A percentile compares a stretch with the other conserved stretches of the same genome.
Conservation (phyloP, 2,888 invertebrate species). For the Lithophane semibrunnea region DNA sequence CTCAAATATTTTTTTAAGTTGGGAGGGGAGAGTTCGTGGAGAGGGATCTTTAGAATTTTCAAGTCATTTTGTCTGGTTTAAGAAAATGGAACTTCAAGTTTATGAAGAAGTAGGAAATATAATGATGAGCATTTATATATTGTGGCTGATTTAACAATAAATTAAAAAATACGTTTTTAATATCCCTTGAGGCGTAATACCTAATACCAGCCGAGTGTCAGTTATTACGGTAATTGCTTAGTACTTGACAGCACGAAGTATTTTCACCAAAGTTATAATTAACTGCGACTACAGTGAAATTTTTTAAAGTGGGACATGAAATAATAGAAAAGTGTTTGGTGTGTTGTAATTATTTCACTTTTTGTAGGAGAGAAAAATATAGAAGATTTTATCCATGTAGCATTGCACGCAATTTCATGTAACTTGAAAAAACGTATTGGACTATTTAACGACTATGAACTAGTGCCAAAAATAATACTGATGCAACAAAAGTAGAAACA, state of each 20-base stretch:
- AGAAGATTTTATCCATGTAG: neutral
- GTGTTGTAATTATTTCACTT: conserved; percentile 9
- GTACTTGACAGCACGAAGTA: conserved; percentile 44
- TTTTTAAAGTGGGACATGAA: conserved; percentile 20
- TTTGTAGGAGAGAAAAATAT: neutral
- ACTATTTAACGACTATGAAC: neutral
- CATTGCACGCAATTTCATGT: neutral
- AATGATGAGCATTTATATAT: conserved; percentile 1
- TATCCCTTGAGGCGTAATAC: conserved; percentile 41
- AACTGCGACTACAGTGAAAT: conserved; percentile 17
- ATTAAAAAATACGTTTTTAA: conserved; percentile 10
- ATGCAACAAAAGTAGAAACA: neutral
- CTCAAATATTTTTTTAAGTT: conserved; percentile 50
- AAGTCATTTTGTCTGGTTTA: conserved; percentile 20
- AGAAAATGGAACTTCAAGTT: conserved; percentile 13
- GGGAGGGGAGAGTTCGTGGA: conserved; percentile 1
- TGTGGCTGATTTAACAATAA: conserved; percentile 23
- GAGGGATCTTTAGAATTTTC: conserved; percentile 5
- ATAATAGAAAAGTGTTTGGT: conserved; percentile 15
- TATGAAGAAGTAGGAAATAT: neutral
- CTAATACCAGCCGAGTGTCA: conserved; percentile 33
- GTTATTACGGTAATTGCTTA: conserved; percentile 51
- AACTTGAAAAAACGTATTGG: conserved; percentile 12
- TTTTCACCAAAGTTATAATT: conserved; percentile 34
- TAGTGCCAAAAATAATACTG: neutral